Evolutionary conservation across 2,888 invertebrate genomes (phyloP), one percentile per base, ranked within the genome.

Genomic region (Eristalis intricaria): DNA sequence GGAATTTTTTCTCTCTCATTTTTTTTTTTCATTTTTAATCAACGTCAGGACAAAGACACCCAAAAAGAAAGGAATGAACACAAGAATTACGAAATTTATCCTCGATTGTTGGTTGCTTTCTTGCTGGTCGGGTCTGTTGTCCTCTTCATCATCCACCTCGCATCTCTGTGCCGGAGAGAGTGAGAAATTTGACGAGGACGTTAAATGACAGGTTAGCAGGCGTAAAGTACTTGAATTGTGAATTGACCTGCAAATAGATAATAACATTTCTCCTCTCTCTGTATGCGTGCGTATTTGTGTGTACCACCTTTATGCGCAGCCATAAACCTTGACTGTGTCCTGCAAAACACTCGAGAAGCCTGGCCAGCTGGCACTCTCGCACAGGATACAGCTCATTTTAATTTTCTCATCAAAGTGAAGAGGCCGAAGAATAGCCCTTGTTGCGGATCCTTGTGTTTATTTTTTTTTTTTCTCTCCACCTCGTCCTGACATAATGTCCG

Each of bases 211-310:
- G 43, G 60, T 26, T 58, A 65, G 66, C 63, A 19, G 43, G 73
- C 73, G 68, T 64, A 76, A 76, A 77, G 74, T 66, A 50, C 82
- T 83, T 61, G 61, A 83, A 78, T 82, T 74, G 63, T 60, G 77
- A 78, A 86, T 78, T 86, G 82, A 86, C 77, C 77, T 71, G 85
- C 73, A 78, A 78, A 86, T 50, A 61, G 82, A 86, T 78, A 78
- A 82, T 86, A 82, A 69, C 77, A 73, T 60, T 35, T 40, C 22
- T 10, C 23, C n/a, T 60, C 40, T 29, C 2, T 43, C 15, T 35
- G 40, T 70, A 32, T 61, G 23, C 40, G 35, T 60, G 40, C 26
- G 40, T 70, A 32, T 61, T n/a, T 43, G 35, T 60, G 40, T 56
- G 7, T 15, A n/a, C 58, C 23, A 7, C 58, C 19, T 66, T 15